Percentiles rank a stretch among this genome's conserved stretches.
Conservation (phyloP, 2,888 invertebrate species). For the Eueremaeus valkanovi region DNA sequence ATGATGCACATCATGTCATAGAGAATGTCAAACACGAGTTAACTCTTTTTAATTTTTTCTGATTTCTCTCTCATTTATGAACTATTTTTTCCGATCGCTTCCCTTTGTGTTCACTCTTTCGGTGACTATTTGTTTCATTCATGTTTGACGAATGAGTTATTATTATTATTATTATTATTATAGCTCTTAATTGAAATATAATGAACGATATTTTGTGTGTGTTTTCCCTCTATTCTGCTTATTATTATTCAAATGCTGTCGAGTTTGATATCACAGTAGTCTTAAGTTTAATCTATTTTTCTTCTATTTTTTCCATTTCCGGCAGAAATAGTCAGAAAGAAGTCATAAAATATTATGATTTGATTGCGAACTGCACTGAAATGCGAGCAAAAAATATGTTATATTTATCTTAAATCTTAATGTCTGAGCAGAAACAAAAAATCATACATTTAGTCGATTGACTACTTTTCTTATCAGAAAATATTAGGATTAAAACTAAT, state of each 20-base stretch:
- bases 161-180: too few relatives aligned
- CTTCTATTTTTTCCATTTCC: background rate
- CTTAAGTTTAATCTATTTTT: too few relatives aligned
- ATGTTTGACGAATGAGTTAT: too few relatives aligned
- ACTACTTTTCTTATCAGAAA: background rate
- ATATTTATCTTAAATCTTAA: background rate
- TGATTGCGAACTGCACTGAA: slow-evolving; percentile 1
- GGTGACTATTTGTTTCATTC: too few relatives aligned
- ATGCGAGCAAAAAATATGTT: background rate
- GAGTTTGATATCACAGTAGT: too few relatives aligned
- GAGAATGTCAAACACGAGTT: background rate
- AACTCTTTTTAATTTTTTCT: background rate
- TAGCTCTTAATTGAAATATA: too few relatives aligned
- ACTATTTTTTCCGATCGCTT: too few relatives aligned
- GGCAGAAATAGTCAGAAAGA: background rate
- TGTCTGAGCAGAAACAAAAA: background rate
- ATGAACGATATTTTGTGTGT: too few relatives aligned
- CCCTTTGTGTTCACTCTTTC: too few relatives aligned
- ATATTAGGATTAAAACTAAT: background rate
- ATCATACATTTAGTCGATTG: background rate
- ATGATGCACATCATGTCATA: too few relatives aligned
- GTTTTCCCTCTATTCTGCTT: too few relatives aligned
- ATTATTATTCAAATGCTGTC: too few relatives aligned
- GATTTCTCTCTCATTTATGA: background rate
- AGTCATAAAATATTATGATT: background rate